These are phyloP conservation scores for Xiphophorus couchianus DNA, from an alignment of 2,113 vertebrate species.

Conservation along the genomic window DNA sequence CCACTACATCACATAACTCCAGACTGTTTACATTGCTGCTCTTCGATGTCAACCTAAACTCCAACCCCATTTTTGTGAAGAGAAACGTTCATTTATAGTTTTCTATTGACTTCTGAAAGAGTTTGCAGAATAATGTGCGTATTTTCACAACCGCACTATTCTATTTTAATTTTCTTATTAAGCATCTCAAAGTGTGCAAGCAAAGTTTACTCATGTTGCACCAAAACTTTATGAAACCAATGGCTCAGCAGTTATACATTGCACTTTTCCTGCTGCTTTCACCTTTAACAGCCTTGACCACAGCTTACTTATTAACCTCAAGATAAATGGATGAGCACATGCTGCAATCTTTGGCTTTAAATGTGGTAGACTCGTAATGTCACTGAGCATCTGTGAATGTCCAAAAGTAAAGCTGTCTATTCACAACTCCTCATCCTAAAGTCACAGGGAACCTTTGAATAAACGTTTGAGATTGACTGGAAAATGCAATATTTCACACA, in stretches of 20 bases:
- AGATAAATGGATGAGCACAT: neutral
- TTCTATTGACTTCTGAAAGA: too few species aligned
- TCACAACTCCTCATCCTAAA: neutral
- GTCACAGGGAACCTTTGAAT: neutral
- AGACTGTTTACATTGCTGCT: too few species aligned
- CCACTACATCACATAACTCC: too few species aligned
- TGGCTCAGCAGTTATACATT: neutral
- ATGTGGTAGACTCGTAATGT: constrained; percentile 12
- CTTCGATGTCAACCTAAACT: too few species aligned
- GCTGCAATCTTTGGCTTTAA: constrained; percentile 2
- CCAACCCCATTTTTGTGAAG: too few species aligned
- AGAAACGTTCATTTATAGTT: too few species aligned
- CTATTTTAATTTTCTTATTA: neutral
- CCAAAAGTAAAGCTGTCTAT: neutral
- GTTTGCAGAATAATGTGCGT: neutral
- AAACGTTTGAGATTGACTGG: neutral
- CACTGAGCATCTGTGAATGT: constrained; percentile 29
- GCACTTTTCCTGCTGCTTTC: neutral
- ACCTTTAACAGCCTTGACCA: constrained; percentile 24
- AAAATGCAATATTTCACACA: neutral
- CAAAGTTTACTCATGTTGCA: too few species aligned
- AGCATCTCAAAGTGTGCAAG: neutral
- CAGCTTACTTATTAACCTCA: constrained; percentile 59
- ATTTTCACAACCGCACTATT: neutral
- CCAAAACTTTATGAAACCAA: neutral